Evolutionary conservation across 2,113 vertebrate genomes (phyloP), one percentile per base, ranked within the genome.

Genomic region (Cygnus buccinator): DNA sequence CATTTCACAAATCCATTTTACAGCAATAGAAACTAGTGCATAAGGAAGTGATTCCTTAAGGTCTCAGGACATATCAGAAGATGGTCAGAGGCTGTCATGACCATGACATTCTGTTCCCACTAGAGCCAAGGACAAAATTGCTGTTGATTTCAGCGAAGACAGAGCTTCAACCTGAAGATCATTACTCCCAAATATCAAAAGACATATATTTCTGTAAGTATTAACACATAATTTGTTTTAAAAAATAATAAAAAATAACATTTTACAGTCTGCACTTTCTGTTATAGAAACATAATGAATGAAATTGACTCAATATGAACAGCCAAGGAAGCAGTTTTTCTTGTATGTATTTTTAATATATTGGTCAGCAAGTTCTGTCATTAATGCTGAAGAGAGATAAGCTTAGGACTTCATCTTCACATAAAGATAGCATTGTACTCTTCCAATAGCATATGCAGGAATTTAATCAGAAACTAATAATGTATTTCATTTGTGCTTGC

Each of bases 401-500:
- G 77, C 65, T 90, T 63, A 58, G 58, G 66, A 93, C 75, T 77
- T 85, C 33, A 35, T 70, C 44, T 73, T 93, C 17, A 25, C n/a
- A 65, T 77, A 90, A 89, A 67, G 37, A 57, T 48, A 94, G 61
- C 14, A 77, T 37, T 66, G n/a, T 91, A 41, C 28, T 94, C 65
- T 73, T 84, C 15, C 73, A 96, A 79, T 37, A 92, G 59, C 57
- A 91, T 78, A 9, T 54, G 7, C 37, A 63, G 59, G 15, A 96
- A 89, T 43, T 84, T 95, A 96, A 93, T 84, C 44, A 5, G 75
- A 88, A 97, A 83, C 11, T 67, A 55, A 48, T 67, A 96, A 93
- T 43, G 44, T 63, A 72, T 95, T 96, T 93, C 55, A 78, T 90
- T 94, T 95, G 55, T 91, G n/a, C 58, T 67, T 93, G 19, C 21